Conservation (phyloP, 1,140 invertebrate species). For the Anoplophora glabripennis region DNA sequence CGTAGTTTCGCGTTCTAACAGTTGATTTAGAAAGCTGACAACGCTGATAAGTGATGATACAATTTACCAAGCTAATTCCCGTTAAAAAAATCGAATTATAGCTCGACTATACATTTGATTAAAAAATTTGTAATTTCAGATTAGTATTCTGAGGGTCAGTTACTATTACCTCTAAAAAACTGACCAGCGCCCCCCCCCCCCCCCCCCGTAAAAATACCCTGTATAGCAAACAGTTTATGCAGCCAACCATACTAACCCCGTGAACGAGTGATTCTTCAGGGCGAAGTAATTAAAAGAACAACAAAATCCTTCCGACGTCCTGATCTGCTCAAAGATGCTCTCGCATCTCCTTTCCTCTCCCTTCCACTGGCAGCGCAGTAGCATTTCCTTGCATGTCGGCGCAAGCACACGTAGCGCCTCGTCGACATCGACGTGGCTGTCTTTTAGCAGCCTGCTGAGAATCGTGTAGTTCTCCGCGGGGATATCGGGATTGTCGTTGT, state of each 20-base stretch:
- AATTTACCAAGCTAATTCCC: too few species aligned
- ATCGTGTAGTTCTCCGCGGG: constrained; percentile 20
- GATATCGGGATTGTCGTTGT: constrained; percentile 7
- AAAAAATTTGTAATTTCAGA: too few species aligned
- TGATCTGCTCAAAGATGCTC: constrained; percentile 56
- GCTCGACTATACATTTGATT: too few species aligned
- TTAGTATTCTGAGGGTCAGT: too few species aligned
- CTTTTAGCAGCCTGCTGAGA: constrained; percentile 47
- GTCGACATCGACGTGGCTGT: not conserved
- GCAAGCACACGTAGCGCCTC: constrained; percentile 46
- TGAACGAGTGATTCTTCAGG: constrained; percentile 43
- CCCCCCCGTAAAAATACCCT: too few species aligned
- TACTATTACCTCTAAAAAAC: too few species aligned
- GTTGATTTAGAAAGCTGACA: too few species aligned
- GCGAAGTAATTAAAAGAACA: constrained; percentile 66
- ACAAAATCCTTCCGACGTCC: constrained; percentile 57
- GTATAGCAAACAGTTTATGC: too few species aligned
- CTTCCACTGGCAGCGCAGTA: constrained; percentile 64
- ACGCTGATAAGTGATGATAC: too few species aligned
- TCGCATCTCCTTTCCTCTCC: constrained; percentile 56
- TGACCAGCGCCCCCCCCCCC: too few species aligned
- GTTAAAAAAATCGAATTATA: too few species aligned
- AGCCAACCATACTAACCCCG: constrained; percentile 30
- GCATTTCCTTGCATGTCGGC: constrained; percentile 55
- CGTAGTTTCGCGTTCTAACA: too few species aligned